A percentile compares a stretch with the other conserved stretches of the same genome.
Evolutionary conservation across 2,113 vertebrate genomes (phyloP).

Genomic region (Talpa occidentalis): DNA sequence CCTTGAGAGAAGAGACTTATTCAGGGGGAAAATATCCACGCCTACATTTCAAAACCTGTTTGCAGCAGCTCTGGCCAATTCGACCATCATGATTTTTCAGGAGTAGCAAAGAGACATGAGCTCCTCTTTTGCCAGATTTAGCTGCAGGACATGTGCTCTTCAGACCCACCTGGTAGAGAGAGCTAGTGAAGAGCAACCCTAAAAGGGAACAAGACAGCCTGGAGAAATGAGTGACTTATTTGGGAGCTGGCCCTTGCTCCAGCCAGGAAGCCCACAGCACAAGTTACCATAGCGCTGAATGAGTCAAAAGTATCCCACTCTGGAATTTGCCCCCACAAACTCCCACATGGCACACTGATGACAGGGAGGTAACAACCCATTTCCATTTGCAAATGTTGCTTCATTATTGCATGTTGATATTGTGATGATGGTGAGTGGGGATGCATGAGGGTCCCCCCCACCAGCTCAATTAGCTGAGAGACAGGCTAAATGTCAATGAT

Average conservation of each 20-base stretch:
- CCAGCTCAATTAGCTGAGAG: neutral
- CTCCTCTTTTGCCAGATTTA: neutral
- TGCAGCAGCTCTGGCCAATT: neutral
- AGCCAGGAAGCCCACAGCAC: rapidly evolving
- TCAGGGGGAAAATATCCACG: conserved; percentile 10
- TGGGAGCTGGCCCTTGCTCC: neutral
- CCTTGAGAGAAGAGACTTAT: neutral
- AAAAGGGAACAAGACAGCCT: neutral
- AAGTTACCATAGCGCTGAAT: neutral
- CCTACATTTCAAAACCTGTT: neutral
- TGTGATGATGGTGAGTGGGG: neutral
- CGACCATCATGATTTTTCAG: neutral
- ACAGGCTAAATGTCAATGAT: neutral
- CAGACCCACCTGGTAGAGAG: neutral
- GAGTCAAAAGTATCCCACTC: conserved; percentile 59
- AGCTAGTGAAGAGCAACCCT: neutral
- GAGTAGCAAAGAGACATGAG: neutral
- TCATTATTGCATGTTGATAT: neutral
- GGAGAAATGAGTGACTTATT: rapidly evolving
- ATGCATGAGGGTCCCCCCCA: neutral
- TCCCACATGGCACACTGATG: rapidly evolving
- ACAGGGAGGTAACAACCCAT: neutral
- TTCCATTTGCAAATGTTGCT: neutral
- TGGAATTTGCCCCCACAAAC: conserved; percentile 44
- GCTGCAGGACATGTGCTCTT: neutral